Percentiles rank a stretch among this genome's conserved stretches.
phyloP scores from a whole-genome alignment of 2,797 vertebrate genomes.

The Parauchenoglanis ngamensis region DNA sequence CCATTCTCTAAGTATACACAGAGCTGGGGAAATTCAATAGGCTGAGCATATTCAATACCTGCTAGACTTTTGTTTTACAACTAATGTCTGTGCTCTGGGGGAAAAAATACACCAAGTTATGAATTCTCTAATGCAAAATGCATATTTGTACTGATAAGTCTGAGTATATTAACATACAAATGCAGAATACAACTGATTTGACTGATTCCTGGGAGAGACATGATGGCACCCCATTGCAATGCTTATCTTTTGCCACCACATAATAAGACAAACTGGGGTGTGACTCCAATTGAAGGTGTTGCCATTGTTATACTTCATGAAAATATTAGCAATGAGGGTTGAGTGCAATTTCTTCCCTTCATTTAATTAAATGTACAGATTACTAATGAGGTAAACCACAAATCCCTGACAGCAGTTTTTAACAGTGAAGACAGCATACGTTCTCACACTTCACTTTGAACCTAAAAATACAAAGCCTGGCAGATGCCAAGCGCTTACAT shows the following conservation, averaged over 20 bases:
- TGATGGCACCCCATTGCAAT: conserved; percentile 76
- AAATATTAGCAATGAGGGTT: conserved; percentile 97
- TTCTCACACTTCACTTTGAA: conserved; percentile 92
- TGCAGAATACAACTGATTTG: conserved; percentile 63
- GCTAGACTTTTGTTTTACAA: conserved; percentile 52
- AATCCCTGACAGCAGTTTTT: conserved; percentile 98
- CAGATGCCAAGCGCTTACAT: conserved; percentile 92
- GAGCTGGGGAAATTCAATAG: conserved; percentile 54
- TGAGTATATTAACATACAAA: conserved; percentile 57
- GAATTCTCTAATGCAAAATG: conserved; percentile 48
- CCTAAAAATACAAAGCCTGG: conserved; percentile 88
- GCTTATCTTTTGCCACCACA: conserved; percentile 82
- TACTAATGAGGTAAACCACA: conserved; percentile 98
- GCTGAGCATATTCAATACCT: conserved; percentile 46
- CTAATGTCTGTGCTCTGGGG: conserved; percentile 49
- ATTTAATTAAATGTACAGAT: conserved; percentile 96
- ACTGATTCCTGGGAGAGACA: conserved; percentile 83
- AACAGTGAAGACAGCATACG: conserved; percentile 88
- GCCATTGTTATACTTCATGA: conserved; percentile 93
- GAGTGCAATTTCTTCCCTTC: conserved; percentile 84
- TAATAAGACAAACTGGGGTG: conserved; percentile 97
- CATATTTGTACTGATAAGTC: conserved; percentile 46
- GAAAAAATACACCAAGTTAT: conserved; percentile 30
- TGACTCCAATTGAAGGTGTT: conserved; percentile 96
- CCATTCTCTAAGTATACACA: conserved; percentile 61